These are phyloP conservation scores for Pao palembangensis DNA, from an alignment of 2,113 vertebrate species.

Conservation along the genomic window DNA sequence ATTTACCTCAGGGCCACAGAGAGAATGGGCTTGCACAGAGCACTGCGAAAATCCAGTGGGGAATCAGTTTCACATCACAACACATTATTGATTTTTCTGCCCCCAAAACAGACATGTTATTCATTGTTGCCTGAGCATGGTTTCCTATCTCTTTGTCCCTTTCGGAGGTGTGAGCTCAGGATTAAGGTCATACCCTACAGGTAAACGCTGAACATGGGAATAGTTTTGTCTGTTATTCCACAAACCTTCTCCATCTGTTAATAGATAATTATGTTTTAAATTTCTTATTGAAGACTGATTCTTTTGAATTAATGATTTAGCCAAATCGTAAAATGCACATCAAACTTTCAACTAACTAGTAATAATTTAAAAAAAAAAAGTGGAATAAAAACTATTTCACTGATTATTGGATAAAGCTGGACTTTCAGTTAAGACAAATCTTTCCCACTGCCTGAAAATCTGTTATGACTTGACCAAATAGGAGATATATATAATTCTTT, in stretches of 20 bases:
- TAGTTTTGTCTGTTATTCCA: constrained; percentile 27
- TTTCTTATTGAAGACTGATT: no score
- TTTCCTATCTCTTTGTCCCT: constrained; percentile 57
- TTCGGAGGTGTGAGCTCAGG: constrained; percentile 42
- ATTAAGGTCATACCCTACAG: constrained; percentile 60
- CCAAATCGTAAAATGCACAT: background rate
- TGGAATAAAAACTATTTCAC: no score
- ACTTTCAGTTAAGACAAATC: no score
- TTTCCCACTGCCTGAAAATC: no score
- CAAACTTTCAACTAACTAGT: no score
- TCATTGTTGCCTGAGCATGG: constrained; percentile 50
- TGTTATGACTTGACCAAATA: no score
- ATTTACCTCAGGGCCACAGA: constrained; percentile 71
- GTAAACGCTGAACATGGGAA: constrained; percentile 32
- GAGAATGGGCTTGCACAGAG: constrained; percentile 61
- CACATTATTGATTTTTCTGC: constrained; percentile 73
- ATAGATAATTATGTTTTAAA: constrained; percentile 2
- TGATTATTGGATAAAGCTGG: no score
- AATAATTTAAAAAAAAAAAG: no score
- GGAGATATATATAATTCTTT: no score
- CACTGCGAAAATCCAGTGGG: constrained; percentile 63
- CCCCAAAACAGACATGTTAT: constrained; percentile 58
- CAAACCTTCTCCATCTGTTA: constrained; percentile 32
- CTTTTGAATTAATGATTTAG: background rate
- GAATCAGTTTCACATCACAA: constrained; percentile 78